A percentile compares a stretch with the other conserved stretches of the same genome.
These are phyloP conservation scores for Cephus pulcher DNA, from an alignment of 2,888 invertebrate species.

Conservation along the genomic window DNA sequence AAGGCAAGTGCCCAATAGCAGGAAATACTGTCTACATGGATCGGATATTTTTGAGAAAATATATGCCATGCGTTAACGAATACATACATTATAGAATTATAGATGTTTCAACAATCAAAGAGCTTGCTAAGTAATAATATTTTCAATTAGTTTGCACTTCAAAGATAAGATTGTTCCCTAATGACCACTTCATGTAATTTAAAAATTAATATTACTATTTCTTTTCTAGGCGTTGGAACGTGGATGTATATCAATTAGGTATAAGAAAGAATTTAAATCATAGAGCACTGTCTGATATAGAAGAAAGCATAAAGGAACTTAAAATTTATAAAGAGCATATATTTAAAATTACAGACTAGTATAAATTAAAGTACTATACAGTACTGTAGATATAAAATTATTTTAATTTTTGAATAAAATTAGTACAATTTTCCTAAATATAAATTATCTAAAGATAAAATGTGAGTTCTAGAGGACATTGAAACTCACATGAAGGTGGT, in stretches of 20 bases:
- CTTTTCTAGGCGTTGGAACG: conserved; percentile 79
- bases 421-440: not conserved
- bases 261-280: conserved; percentile 78
- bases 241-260: conserved; percentile 69
- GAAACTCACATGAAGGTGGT: not conserved
- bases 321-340: conserved; percentile 75
- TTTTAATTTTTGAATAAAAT: too few relatives aligned
- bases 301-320: conserved; percentile 87
- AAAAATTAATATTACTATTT: conserved; percentile 7
- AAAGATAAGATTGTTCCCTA: not conserved
- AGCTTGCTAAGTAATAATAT: conserved; percentile 70
- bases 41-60: conserved; percentile 81
- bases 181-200: not conserved
- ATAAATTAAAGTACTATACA: not conserved
- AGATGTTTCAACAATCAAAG: conserved; percentile 92
- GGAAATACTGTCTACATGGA: conserved; percentile 93
- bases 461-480: not conserved
- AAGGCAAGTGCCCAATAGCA: conserved; percentile 79
- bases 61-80: conserved; percentile 82
- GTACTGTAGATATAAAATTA: too few relatives aligned
- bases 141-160: conserved; percentile 1
- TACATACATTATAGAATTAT: conserved; percentile 93
- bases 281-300: conserved; percentile 85
- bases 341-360: conserved; percentile 27
- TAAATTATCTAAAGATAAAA: not conserved